Conservation (phyloP, 1,140 invertebrate genomes). For the Nautilus pompilius region DNA sequence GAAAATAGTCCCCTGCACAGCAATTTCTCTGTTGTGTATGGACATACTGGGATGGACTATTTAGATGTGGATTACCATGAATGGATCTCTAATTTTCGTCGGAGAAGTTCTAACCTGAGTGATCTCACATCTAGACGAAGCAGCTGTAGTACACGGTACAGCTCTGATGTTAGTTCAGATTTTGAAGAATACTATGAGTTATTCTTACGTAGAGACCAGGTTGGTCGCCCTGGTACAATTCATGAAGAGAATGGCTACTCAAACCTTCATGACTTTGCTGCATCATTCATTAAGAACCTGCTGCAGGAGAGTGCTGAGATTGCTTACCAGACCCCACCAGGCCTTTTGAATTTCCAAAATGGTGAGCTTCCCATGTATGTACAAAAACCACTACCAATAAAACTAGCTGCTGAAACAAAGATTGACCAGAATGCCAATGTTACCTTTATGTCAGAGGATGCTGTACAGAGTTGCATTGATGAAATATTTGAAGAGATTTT, state of each 20-base stretch:
- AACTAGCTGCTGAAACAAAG: neutral
- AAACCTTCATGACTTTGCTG: constrained; percentile 32
- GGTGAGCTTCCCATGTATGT: neutral
- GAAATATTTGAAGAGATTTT: neutral
- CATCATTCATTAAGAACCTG: constrained; percentile 22
- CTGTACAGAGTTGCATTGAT: neutral
- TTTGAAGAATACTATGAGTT: constrained; percentile 47
- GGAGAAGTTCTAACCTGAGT: constrained; percentile 43
- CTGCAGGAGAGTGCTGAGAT: constrained; percentile 28
- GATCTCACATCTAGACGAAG: constrained; percentile 40
- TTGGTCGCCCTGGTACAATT: constrained; percentile 37
- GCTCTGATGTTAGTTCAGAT: constrained; percentile 48
- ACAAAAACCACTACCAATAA: constrained; percentile 2
- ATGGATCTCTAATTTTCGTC: constrained; percentile 36
- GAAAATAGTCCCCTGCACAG: too few species aligned
- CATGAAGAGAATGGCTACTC: constrained; percentile 32
- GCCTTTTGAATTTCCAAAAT: constrained; percentile 19
- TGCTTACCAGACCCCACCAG: constrained; percentile 18
- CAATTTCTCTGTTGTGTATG: too few species aligned
- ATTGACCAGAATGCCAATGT: constrained; percentile 3
- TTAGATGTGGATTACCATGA: constrained; percentile 41
- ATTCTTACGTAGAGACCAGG: constrained; percentile 29
- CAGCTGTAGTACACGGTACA: constrained; percentile 40
- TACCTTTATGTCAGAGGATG: constrained; percentile 1
- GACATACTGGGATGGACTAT: constrained; percentile 18